Evolutionary conservation across 2,797 vertebrate genomes (phyloP), one percentile per base, ranked within the genome.

Genomic region (Periparus ater): DNA sequence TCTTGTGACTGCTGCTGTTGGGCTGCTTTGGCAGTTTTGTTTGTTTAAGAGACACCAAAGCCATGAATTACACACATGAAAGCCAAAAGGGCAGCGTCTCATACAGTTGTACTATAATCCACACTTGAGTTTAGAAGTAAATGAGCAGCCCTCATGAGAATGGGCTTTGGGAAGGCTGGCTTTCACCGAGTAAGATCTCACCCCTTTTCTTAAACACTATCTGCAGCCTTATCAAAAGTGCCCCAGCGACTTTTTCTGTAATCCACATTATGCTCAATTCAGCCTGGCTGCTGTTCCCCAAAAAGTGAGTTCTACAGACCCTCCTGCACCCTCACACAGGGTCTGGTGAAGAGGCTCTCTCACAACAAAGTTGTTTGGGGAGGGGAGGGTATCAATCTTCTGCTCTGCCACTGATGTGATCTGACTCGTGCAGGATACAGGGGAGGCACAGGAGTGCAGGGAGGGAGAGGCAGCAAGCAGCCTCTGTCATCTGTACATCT

Each of bases 351-450:
- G 36, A 80, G 54, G 51, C 26, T 48, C 17, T 71, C 47, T 29
- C n/a, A 65, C 18, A 78, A 17, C 11, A 62, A 62, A 70, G 21
- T 3, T 32, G 0, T n/a, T 8, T 89, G 32, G 26, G 11, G 23
- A 79, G 27, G 17, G 29, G 17, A 88, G 5, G 16, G 40, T 9
- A 30, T 40, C 63, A 15, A 5, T 36, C 6, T 65, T 51, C 61
- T 48, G 44, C 48, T 88, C 72, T 85, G 82, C 25, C 63, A 50
- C 58, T 34, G 70, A 50, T 50, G 55, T 48, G 57, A 62, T 26
- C 50, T 38, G 42, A 76, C 42, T 80, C 0, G 0, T 30, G 44
- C 50, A 79, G n/a, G 40, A 62, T 4, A 36, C 0, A 2, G 18
- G 23, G 48, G n/a, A 95, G 70, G 34, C 1, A 0, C 42, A 57